Evolutionary conservation across 2,113 vertebrate genomes (phyloP), one percentile per base, ranked within the genome.

Genomic region (Lophotis ruficrista): DNA sequence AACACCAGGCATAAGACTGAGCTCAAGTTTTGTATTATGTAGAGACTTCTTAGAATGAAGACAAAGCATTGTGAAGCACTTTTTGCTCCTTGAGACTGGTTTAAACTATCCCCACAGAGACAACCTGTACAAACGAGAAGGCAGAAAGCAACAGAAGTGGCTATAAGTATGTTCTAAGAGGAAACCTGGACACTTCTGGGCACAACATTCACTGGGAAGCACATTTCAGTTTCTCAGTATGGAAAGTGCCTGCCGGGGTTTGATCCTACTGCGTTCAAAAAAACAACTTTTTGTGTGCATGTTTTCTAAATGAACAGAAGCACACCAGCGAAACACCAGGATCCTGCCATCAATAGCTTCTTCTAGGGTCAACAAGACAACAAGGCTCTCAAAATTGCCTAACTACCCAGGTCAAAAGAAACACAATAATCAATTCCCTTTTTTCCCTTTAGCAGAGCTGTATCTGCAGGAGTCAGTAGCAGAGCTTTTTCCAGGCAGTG

Each of bases 261-360:
- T 61, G 62, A 41, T 80, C 27, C 37, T 47, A 19, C 4, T 0
- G 3, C 0, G 0, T 35, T 83, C 17, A 65, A 69, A 19, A 78
- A 43, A 28, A 35, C 38, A 58, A n/a, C 3, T 10, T 43, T 35
- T 65, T 65, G 10, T 24, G 25, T 3, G 3, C 4, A 1, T 20
- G 8, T 71, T 84, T 90, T 57, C 28, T 76, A 77, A 65, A 80
- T 24, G 16, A 77, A 58, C 17, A 58, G 24, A 62, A 70, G 53
- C 5, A 7, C 24, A 69, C 21, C 23, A 45, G 65, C 76, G 23
- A 65, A 87, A 81, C 58, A 31, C 14, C 14, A 41, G 28, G 3
- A 11, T 86, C 21, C 48, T 58, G 24, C 19, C 50, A 76, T 7
- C 45, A 81, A 14, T 28, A 80, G 28, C 31, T 83, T 87, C 23